Conservation (phyloP, 2,797 vertebrate genomes). For the Pipistrellus pygmaeus region DNA sequence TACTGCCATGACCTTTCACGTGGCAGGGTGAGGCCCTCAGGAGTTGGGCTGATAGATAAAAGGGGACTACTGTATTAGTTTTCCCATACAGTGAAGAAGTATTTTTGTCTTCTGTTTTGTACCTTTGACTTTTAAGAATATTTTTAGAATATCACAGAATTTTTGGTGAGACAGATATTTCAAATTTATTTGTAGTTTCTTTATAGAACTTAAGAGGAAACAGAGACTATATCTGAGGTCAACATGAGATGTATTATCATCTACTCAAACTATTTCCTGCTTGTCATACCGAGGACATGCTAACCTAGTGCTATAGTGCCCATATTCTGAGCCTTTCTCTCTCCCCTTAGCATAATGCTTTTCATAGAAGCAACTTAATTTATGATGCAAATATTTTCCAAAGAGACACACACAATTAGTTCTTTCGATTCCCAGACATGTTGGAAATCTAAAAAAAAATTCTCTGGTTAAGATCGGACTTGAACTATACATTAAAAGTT, state of each 20-base stretch:
- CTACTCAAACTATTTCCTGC: background rate
- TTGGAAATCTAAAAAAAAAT: background rate
- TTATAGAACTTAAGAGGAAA: background rate
- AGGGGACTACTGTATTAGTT: background rate
- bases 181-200: background rate
- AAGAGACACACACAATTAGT: background rate
- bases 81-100: background rate
- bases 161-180: background rate
- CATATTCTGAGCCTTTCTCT: background rate
- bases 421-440: background rate
- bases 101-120: background rate
- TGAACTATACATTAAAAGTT: background rate
- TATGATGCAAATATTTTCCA: background rate
- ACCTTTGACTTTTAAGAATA: background rate
- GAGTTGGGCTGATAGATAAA: background rate
- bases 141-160: constrained; percentile 5
- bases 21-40: background rate
- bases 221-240: background rate
- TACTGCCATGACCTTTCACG: background rate
- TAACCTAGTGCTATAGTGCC: background rate
- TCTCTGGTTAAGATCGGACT: background rate
- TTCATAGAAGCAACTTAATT: background rate
- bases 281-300: background rate
- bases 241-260: background rate
- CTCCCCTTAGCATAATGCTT: background rate